Evolutionary conservation across 2,113 vertebrate genomes (phyloP), one percentile per base, ranked within the genome.

Genomic region (Cyanoramphus novaezelandiae): DNA sequence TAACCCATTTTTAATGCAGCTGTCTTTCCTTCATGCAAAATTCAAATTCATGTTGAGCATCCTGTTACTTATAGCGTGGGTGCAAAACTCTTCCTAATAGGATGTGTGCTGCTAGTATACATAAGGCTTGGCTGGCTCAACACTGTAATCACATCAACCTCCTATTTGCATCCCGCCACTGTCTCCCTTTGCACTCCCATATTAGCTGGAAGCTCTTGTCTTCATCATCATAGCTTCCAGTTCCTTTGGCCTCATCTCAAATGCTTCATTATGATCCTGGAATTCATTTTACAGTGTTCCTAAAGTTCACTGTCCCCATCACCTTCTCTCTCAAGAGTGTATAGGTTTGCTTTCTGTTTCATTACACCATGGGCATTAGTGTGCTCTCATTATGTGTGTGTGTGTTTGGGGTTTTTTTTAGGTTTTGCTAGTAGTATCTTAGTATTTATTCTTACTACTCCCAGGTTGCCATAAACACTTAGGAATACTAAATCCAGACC

Each of bases 111-210:
- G 63, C 78, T 59, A 17, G 71, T 15, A 18, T 25, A 75, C 59
- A 18, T 63, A 80, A 77, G 63, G 90, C 62, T 88, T 74, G 75
- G 25, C 70, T 77, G 78, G 82, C 53, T 94, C 63, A 90, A 88
- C 49, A 17, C 31, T 85, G 70, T 49, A 20, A 7, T 62, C 82
- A 27, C 67, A 63, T 80, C 87, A 89, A 2, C 57, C 59, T 84
- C 55, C 62, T 29, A 52, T 93, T 87, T 74, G 47, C 74, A 60
- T 76, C 25, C 5, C 15, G 5, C 44, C 76, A 11, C 71, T 69
- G 44, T 31, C 46, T 93, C 63, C 39, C 49, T 82, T 62, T 25
- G 17, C 77, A 8, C 31, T 92, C 53, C 46, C 39, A 29, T 39
- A 17, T 60, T 53, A 88, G 16, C 85, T 93, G 37, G 60, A 55